Evolutionary conservation across 2,113 vertebrate genomes (phyloP).

Genomic region (Menidia beryllina): DNA sequence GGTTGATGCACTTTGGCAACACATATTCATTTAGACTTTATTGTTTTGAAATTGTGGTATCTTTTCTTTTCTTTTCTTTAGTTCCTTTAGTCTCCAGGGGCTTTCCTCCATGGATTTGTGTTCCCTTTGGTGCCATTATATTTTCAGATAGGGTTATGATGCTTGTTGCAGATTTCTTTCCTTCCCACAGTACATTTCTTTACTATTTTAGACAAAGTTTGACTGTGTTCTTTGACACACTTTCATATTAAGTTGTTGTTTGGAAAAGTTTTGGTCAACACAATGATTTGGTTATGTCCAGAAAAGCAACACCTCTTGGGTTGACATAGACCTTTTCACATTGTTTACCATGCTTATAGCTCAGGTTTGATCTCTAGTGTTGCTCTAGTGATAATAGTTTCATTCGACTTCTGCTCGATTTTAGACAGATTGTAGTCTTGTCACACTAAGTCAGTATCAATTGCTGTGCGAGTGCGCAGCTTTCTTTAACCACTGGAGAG

Average conservation of each 20-base stretch:
- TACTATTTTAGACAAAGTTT: background rate
- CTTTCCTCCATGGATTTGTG: background rate
- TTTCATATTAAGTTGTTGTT: background rate
- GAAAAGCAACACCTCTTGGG: background rate
- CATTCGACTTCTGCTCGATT: no score
- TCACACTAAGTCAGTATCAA: no score
- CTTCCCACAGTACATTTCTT: background rate
- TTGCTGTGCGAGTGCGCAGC: no score
- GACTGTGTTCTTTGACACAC: background rate
- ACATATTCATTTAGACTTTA: background rate
- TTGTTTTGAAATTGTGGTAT: background rate
- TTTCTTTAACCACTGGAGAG: no score
- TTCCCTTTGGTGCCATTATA: background rate
- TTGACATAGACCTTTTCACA: background rate
- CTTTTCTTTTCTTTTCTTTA: background rate
- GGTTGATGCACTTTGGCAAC: background rate
- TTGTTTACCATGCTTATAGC: background rate
- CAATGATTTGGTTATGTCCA: background rate
- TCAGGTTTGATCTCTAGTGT: no score
- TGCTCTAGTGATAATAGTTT: no score
- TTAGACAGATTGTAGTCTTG: no score
- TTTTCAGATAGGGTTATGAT: background rate
- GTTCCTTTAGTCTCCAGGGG: background rate
- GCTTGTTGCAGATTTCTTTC: background rate
- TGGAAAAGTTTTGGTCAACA: background rate